These are phyloP conservation scores for Cataglyphis hispanica DNA, from an alignment of 1,140 invertebrate genomes.

Conservation along the genomic window DNA sequence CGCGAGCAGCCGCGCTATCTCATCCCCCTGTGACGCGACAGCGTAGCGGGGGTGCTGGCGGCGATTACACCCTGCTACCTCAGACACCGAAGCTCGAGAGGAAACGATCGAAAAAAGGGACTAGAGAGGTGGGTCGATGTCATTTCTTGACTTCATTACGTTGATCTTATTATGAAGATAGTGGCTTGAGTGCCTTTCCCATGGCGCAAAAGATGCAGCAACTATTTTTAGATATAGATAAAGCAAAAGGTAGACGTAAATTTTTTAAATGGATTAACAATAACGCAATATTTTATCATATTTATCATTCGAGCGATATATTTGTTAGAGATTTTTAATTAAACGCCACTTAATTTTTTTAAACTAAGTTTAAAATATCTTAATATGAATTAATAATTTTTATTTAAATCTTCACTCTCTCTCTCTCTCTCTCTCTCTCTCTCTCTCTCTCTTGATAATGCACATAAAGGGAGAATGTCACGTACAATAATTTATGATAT, in stretches of 20 bases:
- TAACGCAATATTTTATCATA: not conserved
- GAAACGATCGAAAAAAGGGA: constrained; percentile 81
- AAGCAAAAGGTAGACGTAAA: not conserved
- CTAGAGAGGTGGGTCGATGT: constrained; percentile 79
- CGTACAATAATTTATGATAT: not conserved
- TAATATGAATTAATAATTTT: not conserved
- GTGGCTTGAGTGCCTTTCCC: not conserved
- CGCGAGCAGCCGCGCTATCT: constrained; percentile 75
- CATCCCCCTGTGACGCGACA: constrained; percentile 80
- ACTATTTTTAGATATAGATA: constrained; percentile 25
- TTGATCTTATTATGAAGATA: constrained; percentile 19
- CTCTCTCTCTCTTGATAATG: not conserved
- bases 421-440: not conserved
- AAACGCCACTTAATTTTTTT: not conserved
- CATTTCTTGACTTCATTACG: constrained; percentile 4
- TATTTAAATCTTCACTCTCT: not conserved
- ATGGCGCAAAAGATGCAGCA: not conserved
- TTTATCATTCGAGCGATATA: not conserved
- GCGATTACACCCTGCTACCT: constrained; percentile 84
- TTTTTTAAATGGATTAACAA: not conserved
- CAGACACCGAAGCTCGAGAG: constrained; percentile 84
- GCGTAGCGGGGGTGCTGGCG: constrained; percentile 82
- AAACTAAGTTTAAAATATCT: not conserved
- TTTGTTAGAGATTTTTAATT: not conserved
- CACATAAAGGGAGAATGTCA: not conserved